Evolutionary conservation across 1,140 invertebrate genomes (phyloP), one percentile per base, ranked within the genome.

Genomic region (Drosophila bocqueti): DNA sequence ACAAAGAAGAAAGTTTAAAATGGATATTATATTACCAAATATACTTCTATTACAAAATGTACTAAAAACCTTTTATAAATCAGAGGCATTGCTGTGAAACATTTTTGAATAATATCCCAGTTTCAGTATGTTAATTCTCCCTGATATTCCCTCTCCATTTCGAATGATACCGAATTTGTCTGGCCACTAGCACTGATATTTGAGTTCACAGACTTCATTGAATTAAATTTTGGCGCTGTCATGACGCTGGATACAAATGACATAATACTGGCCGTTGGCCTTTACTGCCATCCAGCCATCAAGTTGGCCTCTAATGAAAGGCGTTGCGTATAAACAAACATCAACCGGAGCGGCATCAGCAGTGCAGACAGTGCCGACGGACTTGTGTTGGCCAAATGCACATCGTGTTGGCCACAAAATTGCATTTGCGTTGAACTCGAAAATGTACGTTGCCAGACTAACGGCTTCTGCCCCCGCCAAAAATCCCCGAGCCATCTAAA

Each of bases 311-410:
- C 61, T 68, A 80, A 71, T 76, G 58, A 76, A 71, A 72, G 65
- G 46, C 75, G 58, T 58, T 71, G 49, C 45, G 52, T 16, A 77
- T 79, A 79, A 79, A 73, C 76, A 79, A 79, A 79, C 77, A 79
- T 73, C 73, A 66, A 50, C 45, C 16, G 65, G 34, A 43, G n/a
- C 18, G 46, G 29, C 13, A 67, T 43, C 49, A 24, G 67, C 36
- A 62, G 38, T 26, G 36, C 40, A 40, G 49, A 26, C 49, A 62
- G 38, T 63, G 38, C 38, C 43, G 18, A 16, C 26, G 46, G 42
- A 72, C 46, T 55, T 43, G 38, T 31, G 42, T 47, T 42, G 36
- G 26, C 43, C 50, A 52, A 50, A 42, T 64, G 65, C 67, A 47
- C 40, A 60, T 50, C 58, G 43, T 66, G 80, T 66, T 55, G 52